A percentile compares a stretch with the other conserved stretches of the same genome.
Conservation (phyloP, 35 echinoderm and acorn worm genomes). For the Ophiothrix spiculata region DNA sequence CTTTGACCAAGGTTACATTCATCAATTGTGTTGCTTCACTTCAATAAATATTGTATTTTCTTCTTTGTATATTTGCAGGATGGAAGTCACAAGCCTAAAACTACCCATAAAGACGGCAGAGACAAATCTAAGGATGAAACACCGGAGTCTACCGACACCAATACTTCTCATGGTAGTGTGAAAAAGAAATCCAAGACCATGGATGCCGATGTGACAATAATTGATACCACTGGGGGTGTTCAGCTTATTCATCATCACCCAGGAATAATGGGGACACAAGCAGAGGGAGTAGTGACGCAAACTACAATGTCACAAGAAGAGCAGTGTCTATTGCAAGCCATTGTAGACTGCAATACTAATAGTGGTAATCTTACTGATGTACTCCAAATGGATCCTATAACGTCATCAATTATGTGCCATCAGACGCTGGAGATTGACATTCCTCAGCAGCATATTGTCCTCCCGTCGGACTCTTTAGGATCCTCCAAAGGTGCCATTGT, state of each 20-base stretch:
- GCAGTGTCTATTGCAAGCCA: slow-evolving; percentile 48
- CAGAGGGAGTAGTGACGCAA: slow-evolving; percentile 13
- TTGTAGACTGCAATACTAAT: slow-evolving; percentile 28
- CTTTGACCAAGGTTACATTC: too few relatives aligned
- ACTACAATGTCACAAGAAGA: slow-evolving; percentile 46
- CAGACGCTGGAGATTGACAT: slow-evolving; percentile 12
- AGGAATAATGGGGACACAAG: background rate
- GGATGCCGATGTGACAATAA: slow-evolving; percentile 21
- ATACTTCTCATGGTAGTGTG: too few relatives aligned
- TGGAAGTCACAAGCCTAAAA: too few relatives aligned
- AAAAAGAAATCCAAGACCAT: too few relatives aligned
- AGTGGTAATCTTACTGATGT: slow-evolving; percentile 23
- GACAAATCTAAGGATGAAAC: too few relatives aligned
- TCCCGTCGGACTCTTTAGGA: background rate
- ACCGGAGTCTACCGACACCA: too few relatives aligned
- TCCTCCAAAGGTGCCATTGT: background rate
- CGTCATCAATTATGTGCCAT: slow-evolving; percentile 34
- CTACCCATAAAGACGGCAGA: too few relatives aligned
- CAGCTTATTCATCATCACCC: background rate
- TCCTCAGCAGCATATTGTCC: background rate
- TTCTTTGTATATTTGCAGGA: too few relatives aligned
- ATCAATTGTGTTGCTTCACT: too few relatives aligned
- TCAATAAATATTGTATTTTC: too few relatives aligned
- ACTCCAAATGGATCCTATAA: slow-evolving; percentile 48
- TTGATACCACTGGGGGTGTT: slow-evolving; percentile 4